Evolutionary conservation across 2,888 invertebrate species (phyloP).

Genomic region (Phania funesta): DNA sequence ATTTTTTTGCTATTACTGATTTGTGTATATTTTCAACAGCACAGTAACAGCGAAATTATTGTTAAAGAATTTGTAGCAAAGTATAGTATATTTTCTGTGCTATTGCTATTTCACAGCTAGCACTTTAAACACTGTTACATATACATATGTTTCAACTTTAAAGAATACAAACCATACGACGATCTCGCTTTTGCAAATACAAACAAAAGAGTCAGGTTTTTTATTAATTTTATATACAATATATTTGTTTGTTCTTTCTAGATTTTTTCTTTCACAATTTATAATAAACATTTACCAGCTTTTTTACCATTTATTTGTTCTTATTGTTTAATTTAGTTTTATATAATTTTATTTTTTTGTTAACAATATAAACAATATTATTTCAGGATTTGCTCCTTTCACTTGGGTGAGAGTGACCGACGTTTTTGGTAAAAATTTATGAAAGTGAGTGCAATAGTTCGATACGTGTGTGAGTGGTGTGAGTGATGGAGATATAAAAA

Average conservation of each 20-base stretch:
- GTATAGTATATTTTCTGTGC: too few relatives aligned
- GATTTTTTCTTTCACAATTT: constrained; percentile 45
- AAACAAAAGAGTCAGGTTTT: neutral
- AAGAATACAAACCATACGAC: neutral
- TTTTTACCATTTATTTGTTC: constrained; percentile 47
- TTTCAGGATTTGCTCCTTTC: constrained; percentile 8
- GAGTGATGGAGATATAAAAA: constrained; percentile 24
- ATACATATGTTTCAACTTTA: neutral
- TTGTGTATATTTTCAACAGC: too few relatives aligned
- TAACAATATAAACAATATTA: constrained; percentile 58
- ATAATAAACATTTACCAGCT: constrained; percentile 53
- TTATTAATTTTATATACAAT: constrained; percentile 60
- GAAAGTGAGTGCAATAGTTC: constrained; percentile 31
- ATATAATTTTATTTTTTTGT: constrained; percentile 24
- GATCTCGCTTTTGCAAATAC: neutral
- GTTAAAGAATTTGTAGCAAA: too few relatives aligned
- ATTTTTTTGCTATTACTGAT: too few relatives aligned
- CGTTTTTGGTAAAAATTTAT: neutral
- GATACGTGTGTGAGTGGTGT: neutral
- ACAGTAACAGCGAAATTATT: too few relatives aligned
- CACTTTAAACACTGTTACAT: too few relatives aligned
- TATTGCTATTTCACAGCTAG: too few relatives aligned
- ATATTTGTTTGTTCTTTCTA: constrained; percentile 50
- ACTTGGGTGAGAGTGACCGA: constrained; percentile 6
- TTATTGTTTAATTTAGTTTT: constrained; percentile 25